These are phyloP conservation scores for Hemichromis elongatus DNA, from an alignment of 2,113 vertebrate genomes.

Conservation along the genomic window DNA sequence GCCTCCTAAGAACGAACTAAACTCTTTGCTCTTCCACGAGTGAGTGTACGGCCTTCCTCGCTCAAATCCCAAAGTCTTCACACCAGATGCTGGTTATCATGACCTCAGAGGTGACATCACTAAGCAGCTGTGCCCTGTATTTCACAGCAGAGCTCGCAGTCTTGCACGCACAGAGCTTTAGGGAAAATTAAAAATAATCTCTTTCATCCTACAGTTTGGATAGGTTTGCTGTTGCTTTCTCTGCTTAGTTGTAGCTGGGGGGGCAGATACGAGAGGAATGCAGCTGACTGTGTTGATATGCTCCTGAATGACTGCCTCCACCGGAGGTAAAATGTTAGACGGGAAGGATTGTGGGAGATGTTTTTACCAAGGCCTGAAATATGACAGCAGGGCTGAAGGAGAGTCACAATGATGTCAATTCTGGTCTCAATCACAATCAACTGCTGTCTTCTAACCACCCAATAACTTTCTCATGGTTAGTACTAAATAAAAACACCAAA, in stretches of 20 bases:
- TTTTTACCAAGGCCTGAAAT: slow-evolving; percentile 8
- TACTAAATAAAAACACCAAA: background rate
- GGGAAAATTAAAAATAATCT: background rate
- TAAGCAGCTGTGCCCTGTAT: slow-evolving; percentile 54
- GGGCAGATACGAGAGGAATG: background rate
- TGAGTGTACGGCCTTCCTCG: background rate
- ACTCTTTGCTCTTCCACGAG: background rate
- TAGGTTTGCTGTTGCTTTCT: slow-evolving; percentile 9
- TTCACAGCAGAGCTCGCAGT: background rate
- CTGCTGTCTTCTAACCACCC: slow-evolving; percentile 2
- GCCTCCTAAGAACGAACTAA: slow-evolving; percentile 1
- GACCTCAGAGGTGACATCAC: slow-evolving; percentile 60
- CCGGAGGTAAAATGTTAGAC: slow-evolving; percentile 12
- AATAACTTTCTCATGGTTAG: background rate
- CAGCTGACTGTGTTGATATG: slow-evolving; percentile 31
- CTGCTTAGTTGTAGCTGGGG: background rate
- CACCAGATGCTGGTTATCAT: slow-evolving; percentile 22
- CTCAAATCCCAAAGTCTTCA: background rate
- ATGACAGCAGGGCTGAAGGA: background rate
- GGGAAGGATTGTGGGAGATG: background rate
- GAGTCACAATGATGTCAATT: background rate
- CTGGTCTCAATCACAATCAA: slow-evolving; percentile 31
- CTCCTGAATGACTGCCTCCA: background rate
- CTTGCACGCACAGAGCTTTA: background rate
- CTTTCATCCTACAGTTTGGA: background rate